A percentile compares a stretch with the other conserved stretches of the same genome.
These are phyloP conservation scores for Liposcelis brunnea DNA, from an alignment of 2,888 invertebrate species.

Conservation along the genomic window DNA sequence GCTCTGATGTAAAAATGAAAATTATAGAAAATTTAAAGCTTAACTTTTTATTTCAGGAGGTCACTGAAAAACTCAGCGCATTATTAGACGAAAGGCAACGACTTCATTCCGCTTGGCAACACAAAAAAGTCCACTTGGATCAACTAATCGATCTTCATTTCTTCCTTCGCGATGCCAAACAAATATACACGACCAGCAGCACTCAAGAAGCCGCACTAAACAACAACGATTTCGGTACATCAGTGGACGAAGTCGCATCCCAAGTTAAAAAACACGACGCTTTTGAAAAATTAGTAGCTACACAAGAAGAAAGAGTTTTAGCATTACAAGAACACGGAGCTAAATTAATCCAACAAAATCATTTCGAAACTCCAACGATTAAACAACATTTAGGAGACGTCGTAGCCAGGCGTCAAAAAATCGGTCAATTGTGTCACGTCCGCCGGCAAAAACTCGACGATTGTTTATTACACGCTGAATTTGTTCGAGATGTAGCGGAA, in stretches of 20 bases:
- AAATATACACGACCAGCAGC: conserved; percentile 72
- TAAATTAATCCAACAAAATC: conserved; percentile 73
- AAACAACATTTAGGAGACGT: conserved; percentile 58
- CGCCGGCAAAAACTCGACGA: conserved; percentile 56
- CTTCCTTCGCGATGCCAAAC: conserved; percentile 85
- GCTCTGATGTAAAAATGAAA: too few relatives aligned
- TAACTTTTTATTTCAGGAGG: conserved; percentile 47
- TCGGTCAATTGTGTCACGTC: conserved; percentile 47
- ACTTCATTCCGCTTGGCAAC: conserved; percentile 71
- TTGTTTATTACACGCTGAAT: conserved; percentile 70
- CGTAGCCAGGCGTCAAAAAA: conserved; percentile 43
- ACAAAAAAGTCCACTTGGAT: conserved; percentile 72
- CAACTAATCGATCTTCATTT: conserved; percentile 86
- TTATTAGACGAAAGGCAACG: conserved; percentile 62
- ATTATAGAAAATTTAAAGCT: too few relatives aligned
- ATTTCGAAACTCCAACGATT: conserved; percentile 74
- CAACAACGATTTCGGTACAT: conserved; percentile 22
- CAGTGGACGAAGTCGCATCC: conserved; percentile 67
- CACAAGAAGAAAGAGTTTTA: conserved; percentile 74
- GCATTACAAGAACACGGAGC: conserved; percentile 68
- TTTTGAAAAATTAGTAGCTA: conserved; percentile 76
- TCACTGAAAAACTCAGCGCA: conserved; percentile 59
- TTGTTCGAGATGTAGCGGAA: conserved; percentile 80
- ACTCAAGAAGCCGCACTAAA: conserved; percentile 66
- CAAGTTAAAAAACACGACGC: conserved; percentile 87